These are phyloP conservation scores for Dolichoris vasculosae DNA, from an alignment of 1,140 invertebrate species.

Conservation along the genomic window DNA sequence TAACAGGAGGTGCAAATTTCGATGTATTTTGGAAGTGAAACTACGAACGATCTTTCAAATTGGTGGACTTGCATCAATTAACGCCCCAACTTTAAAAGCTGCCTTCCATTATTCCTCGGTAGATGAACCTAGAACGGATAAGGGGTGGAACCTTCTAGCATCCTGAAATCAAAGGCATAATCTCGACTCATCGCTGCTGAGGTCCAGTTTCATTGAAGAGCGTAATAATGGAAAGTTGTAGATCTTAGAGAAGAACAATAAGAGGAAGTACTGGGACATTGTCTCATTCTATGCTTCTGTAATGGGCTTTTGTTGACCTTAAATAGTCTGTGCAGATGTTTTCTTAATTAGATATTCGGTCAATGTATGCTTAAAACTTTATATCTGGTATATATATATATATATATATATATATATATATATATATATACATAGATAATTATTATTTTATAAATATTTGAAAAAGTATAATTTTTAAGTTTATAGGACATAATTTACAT, in stretches of 20 bases:
- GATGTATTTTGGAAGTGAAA: slow-evolving; percentile 49
- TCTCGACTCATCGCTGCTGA: neutral
- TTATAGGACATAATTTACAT: too few species aligned
- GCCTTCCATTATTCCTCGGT: slow-evolving; percentile 53
- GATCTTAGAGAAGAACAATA: slow-evolving; percentile 18
- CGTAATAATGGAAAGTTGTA: slow-evolving; percentile 15
- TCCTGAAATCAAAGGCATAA: neutral
- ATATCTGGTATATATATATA: too few species aligned
- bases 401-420: too few species aligned
- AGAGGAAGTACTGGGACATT: neutral
- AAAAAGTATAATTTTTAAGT: too few species aligned
- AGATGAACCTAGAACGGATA: neutral
- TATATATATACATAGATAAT: too few species aligned
- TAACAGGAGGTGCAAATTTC: slow-evolving; percentile 51
- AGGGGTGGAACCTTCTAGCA: neutral
- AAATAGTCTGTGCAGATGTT: neutral
- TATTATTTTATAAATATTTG: too few species aligned
- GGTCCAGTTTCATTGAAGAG: neutral
- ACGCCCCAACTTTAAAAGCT: slow-evolving; percentile 65
- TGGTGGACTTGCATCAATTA: slow-evolving; percentile 67
- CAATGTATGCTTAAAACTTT: too few species aligned
- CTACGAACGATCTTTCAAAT: slow-evolving; percentile 57
- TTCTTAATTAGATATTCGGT: too few species aligned
- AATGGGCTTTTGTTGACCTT: neutral
- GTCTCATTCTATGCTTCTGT: neutral